Percentiles rank a stretch among this genome's conserved stretches.
Evolutionary conservation across 2,888 invertebrate species (phyloP).

Genomic region (Rotaria socialis): DNA sequence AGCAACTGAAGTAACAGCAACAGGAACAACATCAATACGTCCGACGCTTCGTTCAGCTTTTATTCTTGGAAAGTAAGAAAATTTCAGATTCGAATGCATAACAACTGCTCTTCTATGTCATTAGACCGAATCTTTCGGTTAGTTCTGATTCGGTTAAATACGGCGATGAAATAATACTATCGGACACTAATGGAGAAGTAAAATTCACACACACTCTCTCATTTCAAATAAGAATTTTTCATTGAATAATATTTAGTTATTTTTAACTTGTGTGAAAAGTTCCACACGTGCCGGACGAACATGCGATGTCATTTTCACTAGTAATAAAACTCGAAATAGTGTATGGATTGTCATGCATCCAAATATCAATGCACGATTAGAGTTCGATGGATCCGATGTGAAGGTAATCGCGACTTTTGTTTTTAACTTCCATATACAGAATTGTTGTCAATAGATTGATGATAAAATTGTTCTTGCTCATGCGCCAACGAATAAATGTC

Average conservation of each 20-base stretch:
- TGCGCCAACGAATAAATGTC: neutral
- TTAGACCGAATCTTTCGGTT: slow-evolving; percentile 8
- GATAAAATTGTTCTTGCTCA: slow-evolving; percentile 18
- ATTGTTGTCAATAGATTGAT: neutral
- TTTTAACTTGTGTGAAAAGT: slow-evolving; percentile 6
- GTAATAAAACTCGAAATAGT: neutral
- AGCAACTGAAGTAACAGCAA: neutral
- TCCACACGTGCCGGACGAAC: neutral
- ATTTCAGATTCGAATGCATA: neutral
- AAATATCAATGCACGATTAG: slow-evolving; percentile 6
- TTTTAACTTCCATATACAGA: neutral
- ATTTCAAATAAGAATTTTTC: neutral
- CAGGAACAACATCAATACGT: slow-evolving; percentile 4
- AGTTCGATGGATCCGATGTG: slow-evolving; percentile 22
- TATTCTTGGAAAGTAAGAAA: neutral
- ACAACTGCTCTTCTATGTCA: neutral
- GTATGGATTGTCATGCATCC: neutral
- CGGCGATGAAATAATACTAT: slow-evolving; percentile 32
- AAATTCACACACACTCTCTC: neutral
- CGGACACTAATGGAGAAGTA: slow-evolving; percentile 21
- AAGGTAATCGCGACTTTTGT: neutral
- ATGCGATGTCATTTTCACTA: slow-evolving; percentile 30
- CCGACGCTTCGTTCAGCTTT: slow-evolving; percentile 25
- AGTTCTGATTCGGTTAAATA: neutral
- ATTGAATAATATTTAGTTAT: neutral